Evolutionary conservation across 2,888 invertebrate species (phyloP).

Genomic region (Oligia strigilis): DNA sequence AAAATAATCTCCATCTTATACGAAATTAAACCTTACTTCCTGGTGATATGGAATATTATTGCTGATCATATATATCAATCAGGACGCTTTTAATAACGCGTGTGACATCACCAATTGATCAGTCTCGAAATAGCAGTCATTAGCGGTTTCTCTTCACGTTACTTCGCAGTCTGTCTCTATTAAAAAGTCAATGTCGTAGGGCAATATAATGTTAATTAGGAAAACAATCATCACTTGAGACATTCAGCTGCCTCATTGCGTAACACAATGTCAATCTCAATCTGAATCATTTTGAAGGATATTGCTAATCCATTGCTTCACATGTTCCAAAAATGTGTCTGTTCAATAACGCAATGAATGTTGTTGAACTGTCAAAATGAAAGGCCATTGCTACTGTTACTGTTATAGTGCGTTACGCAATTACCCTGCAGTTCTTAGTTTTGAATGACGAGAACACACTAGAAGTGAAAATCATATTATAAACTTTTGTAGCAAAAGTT

Average conservation of each 20-base stretch:
- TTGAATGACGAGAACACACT: neutral
- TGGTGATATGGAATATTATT: constrained; percentile 44
- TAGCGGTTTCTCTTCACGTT: constrained; percentile 56
- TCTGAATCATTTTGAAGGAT: no score
- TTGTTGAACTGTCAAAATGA: no score
- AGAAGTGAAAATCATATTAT: neutral
- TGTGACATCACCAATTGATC: constrained; percentile 68
- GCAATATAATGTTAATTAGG: constrained; percentile 40
- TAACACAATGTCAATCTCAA: no score
- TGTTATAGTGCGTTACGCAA: no score
- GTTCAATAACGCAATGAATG: no score
- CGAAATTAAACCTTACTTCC: constrained; percentile 52
- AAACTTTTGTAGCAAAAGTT: neutral
- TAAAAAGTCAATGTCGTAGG: constrained; percentile 59
- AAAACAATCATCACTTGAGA: constrained; percentile 15
- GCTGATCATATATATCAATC: constrained; percentile 55
- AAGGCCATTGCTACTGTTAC: no score
- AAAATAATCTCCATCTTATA: constrained; percentile 21
- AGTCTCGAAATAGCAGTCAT: constrained; percentile 60
- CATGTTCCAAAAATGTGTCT: no score
- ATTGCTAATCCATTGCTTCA: no score
- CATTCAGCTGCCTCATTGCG: no score
- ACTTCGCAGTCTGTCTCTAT: constrained; percentile 50
- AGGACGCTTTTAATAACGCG: constrained; percentile 60
- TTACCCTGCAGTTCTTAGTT: neutral